Base-by-base conservation (phyloP, 1,140 invertebrate genomes). In the Octopus sinensis region DNA sequence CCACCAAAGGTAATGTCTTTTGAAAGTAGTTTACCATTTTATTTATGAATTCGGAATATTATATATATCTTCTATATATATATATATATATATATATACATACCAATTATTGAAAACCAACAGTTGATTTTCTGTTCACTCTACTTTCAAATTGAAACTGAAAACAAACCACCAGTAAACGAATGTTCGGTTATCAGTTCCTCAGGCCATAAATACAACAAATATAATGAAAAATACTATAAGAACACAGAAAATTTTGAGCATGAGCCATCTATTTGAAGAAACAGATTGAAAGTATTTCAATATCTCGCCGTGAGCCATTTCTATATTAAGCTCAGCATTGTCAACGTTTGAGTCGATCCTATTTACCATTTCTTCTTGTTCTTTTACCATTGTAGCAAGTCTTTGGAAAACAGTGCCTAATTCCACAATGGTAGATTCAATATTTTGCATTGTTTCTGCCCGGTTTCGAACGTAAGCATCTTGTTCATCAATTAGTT, bases 171-270 rank as follows among this genome's bases (percentile, higher is more conserved):
- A 43, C 30, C 30, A 43, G 30, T 43, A 43, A 43, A 43, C 30
- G 30, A 43, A 43, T 43, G 30, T 43, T 43, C 30, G 30, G 30
- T 43, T 43, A 43, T 43, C 30, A 43, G 30, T 68, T 68, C 12
- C n/a, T 77, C 43, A 93, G 53, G 92, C 92, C 85, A 93, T 88
- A 84, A 99, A 98, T 86, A 99, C 94, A 89, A 99, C 95, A 93
- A 99, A 99, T 90, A 99, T 96, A 90, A 99, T 95, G 91, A 99
- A 99, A 93, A 99, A 99, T 89, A 99, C 95, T 92, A 99, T 98
- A 53, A 99, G 92, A 79, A 99, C 96, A 80, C 94, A 98, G 92
- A 99, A 99, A 83, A 99, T 95, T 93, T 99, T 99, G 86, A 99
- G 96, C 97, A 99, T 99, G 12, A 99, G 92, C 96, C 97, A 99